Conservation (phyloP, 2,888 invertebrate genomes). For the Argyresthia albistria region DNA sequence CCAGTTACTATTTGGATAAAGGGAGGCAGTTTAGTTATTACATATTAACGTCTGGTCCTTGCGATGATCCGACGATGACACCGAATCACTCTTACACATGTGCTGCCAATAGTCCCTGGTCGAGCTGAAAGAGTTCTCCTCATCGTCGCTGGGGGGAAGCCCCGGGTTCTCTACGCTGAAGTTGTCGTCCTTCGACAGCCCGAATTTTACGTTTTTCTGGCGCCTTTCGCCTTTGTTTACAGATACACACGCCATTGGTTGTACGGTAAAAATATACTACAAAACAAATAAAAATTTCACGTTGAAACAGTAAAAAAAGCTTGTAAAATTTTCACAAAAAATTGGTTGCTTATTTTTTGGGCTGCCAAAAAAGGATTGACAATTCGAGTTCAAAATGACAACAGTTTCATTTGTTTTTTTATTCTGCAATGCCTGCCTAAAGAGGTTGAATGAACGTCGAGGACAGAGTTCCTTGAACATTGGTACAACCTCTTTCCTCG, state of each 20-base stretch:
- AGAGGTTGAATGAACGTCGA: no score
- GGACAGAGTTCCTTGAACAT: no score
- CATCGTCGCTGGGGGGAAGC: constrained; percentile 20
- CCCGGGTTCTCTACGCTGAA: constrained; percentile 27
- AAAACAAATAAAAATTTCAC: not conserved
- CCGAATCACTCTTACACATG: constrained; percentile 5
- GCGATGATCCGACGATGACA: not conserved
- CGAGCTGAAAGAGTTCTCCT: constrained; percentile 36
- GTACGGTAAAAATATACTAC: not conserved
- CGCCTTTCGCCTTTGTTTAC: constrained; percentile 14
- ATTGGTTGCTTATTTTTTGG: not conserved
- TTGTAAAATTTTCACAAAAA: not conserved
- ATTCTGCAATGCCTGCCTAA: no score
- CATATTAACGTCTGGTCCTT: not conserved
- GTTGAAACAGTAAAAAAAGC: not conserved
- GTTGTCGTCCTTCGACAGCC: constrained; percentile 47
- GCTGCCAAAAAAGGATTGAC: not conserved
- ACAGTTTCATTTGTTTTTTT: no score
- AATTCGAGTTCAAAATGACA: not conserved
- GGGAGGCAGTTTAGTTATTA: not conserved
- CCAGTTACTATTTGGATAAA: not conserved
- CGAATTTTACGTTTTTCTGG: constrained; percentile 48
- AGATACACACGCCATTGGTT: not conserved
- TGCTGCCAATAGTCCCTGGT: constrained; percentile 53
- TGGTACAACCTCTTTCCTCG: no score